Evolutionary conservation across 2,888 invertebrate genomes (phyloP).

Genomic region (Therioaphis trifolii): DNA sequence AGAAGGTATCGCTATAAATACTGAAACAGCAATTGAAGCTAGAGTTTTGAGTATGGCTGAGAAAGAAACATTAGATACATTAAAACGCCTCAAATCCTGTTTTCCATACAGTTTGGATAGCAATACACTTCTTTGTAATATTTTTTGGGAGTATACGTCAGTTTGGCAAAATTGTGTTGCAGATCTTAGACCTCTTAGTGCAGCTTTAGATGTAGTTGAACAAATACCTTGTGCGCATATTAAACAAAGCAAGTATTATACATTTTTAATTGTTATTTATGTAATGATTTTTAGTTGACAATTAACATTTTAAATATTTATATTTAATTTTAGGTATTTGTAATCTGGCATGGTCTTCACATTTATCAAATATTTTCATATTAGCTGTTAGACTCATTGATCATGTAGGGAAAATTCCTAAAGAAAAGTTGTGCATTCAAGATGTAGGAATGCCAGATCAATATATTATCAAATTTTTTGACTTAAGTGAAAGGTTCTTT

Average conservation of each 20-base stretch:
- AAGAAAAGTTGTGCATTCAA: slow-evolving; percentile 84
- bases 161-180: slow-evolving; percentile 85
- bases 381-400: slow-evolving; percentile 80
- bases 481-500: slow-evolving; percentile 70
- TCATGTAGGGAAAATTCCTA: slow-evolving; percentile 85
- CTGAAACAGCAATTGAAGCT: slow-evolving; percentile 67
- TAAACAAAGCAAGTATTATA: slow-evolving; percentile 72
- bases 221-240: slow-evolving; percentile 77
- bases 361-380: slow-evolving; percentile 84
- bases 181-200: slow-evolving; percentile 75
- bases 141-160: slow-evolving; percentile 91
- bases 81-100: slow-evolving; percentile 77
- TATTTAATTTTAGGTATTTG: slow-evolving; percentile 75
- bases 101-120: slow-evolving; percentile 88
- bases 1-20: slow-evolving; percentile 66
- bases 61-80: slow-evolving; percentile 71
- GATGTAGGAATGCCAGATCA: slow-evolving; percentile 79
- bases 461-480: slow-evolving; percentile 70
- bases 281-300: not conserved
- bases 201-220: slow-evolving; percentile 78
- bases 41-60: slow-evolving; percentile 64
- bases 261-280: not conserved
- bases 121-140: slow-evolving; percentile 83
- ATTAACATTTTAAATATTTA: not conserved
- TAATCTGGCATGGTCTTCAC: slow-evolving; percentile 86